These are phyloP conservation scores for Thymelicus acteon DNA, from an alignment of 2,888 invertebrate genomes.

Conservation along the genomic window DNA sequence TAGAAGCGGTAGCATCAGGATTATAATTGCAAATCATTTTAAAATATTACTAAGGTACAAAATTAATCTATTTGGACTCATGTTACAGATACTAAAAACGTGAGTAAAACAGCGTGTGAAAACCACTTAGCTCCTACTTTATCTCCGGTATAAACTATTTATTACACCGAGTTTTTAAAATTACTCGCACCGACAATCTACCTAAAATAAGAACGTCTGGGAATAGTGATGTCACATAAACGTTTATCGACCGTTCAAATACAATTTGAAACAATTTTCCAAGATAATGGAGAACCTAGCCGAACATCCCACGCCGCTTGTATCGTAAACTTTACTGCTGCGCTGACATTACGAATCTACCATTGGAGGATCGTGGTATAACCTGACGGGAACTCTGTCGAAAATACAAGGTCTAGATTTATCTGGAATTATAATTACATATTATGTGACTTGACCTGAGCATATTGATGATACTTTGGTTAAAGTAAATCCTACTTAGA, in stretches of 20 bases:
- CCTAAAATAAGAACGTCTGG: slow-evolving; percentile 22
- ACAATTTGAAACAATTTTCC: slow-evolving; percentile 51
- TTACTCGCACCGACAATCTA: not conserved
- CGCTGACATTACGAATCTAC: slow-evolving; percentile 4
- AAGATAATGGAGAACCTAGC: slow-evolving; percentile 44
- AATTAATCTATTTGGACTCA: too few species aligned
- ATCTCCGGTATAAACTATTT: too few species aligned
- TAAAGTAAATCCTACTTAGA: too few species aligned
- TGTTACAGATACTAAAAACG: not conserved
- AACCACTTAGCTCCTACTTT: not conserved
- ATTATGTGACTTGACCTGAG: too few species aligned
- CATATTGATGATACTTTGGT: too few species aligned
- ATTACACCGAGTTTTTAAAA: slow-evolving; percentile 4
- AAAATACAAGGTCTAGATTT: not conserved
- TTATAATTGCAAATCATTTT: too few species aligned
- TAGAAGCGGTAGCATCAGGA: too few species aligned
- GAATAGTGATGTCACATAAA: slow-evolving; percentile 44
- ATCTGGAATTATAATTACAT: not conserved
- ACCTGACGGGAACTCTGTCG: not conserved
- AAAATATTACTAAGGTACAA: too few species aligned
- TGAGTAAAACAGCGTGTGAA: not conserved
- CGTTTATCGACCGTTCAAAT: slow-evolving; percentile 49
- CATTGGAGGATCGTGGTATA: slow-evolving; percentile 12
- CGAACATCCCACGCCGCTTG: slow-evolving; percentile 37
- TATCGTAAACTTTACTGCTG: slow-evolving; percentile 41